Evolutionary conservation across 2,797 vertebrate species (phyloP).

Genomic region (Cryptoblepharus egeriae): DNA sequence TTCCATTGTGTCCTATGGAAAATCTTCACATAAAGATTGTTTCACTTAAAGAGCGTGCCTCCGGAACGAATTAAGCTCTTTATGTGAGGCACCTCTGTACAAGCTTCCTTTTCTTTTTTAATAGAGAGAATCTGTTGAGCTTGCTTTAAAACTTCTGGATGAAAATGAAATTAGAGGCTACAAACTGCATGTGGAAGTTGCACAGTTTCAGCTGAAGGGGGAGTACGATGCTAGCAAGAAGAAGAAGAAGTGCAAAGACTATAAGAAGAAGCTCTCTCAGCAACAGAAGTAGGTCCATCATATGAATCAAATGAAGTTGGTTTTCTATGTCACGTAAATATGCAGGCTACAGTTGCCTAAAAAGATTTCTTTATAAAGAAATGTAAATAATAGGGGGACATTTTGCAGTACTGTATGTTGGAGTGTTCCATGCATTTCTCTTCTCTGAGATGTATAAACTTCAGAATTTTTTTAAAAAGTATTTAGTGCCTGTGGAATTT

Average conservation of each 20-base stretch:
- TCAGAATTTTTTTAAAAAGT: background rate
- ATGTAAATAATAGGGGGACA: background rate
- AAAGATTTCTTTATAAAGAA: background rate
- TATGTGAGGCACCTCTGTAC: too few relatives aligned
- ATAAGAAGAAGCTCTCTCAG: constrained; percentile 89
- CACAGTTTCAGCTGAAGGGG: constrained; percentile 93
- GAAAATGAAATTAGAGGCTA: constrained; percentile 93
- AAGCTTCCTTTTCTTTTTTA: constrained; percentile 49
- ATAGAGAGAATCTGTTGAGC: constrained; percentile 89
- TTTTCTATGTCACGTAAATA: too few relatives aligned
- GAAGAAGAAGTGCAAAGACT: constrained; percentile 95
- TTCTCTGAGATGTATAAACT: background rate
- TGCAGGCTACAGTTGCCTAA: background rate
- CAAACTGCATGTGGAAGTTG: constrained; percentile 91
- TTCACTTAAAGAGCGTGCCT: too few relatives aligned
- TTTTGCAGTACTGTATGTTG: background rate
- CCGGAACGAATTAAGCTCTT: too few relatives aligned
- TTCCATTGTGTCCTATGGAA: too few relatives aligned
- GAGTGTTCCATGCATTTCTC: too few relatives aligned
- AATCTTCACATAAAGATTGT: too few relatives aligned
- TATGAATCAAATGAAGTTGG: constrained; percentile 36
- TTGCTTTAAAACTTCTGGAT: constrained; percentile 90
- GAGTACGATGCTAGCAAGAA: constrained; percentile 94
- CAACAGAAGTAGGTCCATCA: constrained; percentile 90
- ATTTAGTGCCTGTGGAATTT: background rate